These are phyloP conservation scores for Phortica variegata DNA, from an alignment of 1,140 invertebrate species.

Conservation along the genomic window DNA sequence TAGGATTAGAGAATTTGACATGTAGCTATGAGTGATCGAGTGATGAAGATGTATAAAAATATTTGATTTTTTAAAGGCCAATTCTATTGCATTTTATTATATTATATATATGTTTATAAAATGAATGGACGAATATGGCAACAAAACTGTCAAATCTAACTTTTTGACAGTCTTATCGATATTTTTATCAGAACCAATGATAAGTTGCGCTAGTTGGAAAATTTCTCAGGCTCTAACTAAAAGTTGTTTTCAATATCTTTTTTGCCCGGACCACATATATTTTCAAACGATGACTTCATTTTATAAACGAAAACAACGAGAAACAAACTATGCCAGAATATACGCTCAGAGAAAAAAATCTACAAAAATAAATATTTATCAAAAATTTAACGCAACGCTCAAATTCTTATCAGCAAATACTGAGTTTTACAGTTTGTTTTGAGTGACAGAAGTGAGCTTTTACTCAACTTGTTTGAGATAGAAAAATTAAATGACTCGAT, in stretches of 20 bases:
- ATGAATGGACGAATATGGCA: background rate
- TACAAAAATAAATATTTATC: slow-evolving; percentile 27
- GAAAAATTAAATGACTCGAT: too few species aligned
- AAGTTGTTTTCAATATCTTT: slow-evolving; percentile 13
- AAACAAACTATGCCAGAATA: slow-evolving; percentile 23
- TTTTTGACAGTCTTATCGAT: too few species aligned
- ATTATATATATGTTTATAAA: slow-evolving; percentile 8
- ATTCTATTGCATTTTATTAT: slow-evolving; percentile 3
- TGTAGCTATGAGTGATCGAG: too few species aligned
- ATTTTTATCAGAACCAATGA: too few species aligned
- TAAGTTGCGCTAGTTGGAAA: too few species aligned
- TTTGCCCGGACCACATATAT: too few species aligned
- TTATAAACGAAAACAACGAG: slow-evolving; percentile 4
- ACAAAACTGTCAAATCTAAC: slow-evolving; percentile 1
- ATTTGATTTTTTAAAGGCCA: background rate
- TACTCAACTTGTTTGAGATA: too few species aligned
- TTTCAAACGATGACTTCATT: slow-evolving; percentile 46
- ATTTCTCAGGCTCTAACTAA: too few species aligned
- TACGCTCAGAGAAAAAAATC: slow-evolving; percentile 11
- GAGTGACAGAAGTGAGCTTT: too few species aligned
- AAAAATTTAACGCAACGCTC: slow-evolving; percentile 28
- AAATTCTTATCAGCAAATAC: slow-evolving; percentile 34
- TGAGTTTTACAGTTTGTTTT: slow-evolving; percentile 40
- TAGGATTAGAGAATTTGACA: too few species aligned
- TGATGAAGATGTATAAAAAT: slow-evolving; percentile 7